Evolutionary conservation across 2,888 invertebrate species (phyloP).

Genomic region (Acleris holmiana): DNA sequence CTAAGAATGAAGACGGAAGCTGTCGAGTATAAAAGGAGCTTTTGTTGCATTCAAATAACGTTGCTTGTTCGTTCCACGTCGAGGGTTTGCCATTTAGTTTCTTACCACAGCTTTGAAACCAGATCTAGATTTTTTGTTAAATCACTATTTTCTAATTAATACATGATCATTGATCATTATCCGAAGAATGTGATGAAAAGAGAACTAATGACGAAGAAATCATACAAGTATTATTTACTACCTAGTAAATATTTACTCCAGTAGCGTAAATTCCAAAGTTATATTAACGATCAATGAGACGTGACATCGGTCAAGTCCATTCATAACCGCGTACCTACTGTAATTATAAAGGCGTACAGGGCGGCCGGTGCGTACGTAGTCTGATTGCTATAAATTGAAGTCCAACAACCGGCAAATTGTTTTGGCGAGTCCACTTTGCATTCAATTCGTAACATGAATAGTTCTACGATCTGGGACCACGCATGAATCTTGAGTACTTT

Average conservation of each 20-base stretch:
- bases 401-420: conserved; percentile 65
- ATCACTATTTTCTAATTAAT: background rate
- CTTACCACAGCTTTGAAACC: background rate
- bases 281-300: conserved; percentile 37
- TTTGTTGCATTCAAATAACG: conserved; percentile 18
- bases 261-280: conserved; percentile 9
- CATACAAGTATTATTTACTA: no score
- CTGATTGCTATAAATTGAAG: conserved; percentile 68
- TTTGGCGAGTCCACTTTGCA: conserved; percentile 47
- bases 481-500: conserved; percentile 9
- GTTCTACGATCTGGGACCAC: conserved; percentile 13
- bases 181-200: no score
- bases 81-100: background rate
- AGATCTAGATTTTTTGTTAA: background rate
- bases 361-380: conserved; percentile 45
- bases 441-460: conserved; percentile 39
- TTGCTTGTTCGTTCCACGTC: conserved; percentile 4
- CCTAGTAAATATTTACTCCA: background rate
- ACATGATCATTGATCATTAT: no score
- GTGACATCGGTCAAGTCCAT: conserved; percentile 50
- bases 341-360: conserved; percentile 45
- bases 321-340: conserved; percentile 51
- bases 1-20: conserved; percentile 24
- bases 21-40: conserved; percentile 20
- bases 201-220: no score